Percentiles rank a stretch among this genome's conserved stretches.
phyloP scores from a whole-genome alignment of 1,140 invertebrate genomes.

The Brachystomella parvula region DNA sequence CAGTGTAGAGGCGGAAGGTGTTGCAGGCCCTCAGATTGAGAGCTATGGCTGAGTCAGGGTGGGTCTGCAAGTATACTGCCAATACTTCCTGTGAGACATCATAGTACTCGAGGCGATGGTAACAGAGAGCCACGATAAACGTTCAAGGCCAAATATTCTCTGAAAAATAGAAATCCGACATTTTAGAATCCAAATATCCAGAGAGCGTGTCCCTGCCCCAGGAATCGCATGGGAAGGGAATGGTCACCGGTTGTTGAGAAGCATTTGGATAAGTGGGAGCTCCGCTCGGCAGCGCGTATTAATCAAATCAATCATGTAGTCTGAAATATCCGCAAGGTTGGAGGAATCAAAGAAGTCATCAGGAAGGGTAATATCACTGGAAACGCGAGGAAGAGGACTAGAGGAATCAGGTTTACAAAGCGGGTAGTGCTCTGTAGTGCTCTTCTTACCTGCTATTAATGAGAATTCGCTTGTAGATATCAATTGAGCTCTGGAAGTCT shows the following conservation, averaged over 20 bases:
- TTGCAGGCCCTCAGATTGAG: slow-evolving; percentile 91
- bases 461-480: slow-evolving; percentile 93
- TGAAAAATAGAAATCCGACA: slow-evolving; percentile 45
- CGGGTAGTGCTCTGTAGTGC: slow-evolving; percentile 11
- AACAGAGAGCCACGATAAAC: slow-evolving; percentile 95
- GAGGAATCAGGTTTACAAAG: neutral
- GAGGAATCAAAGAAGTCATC: neutral
- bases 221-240: neutral
- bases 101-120: slow-evolving; percentile 92
- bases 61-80: slow-evolving; percentile 83
- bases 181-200: neutral
- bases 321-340: slow-evolving; percentile 6
- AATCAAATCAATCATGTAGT: slow-evolving; percentile 24
- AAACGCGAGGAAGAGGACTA: neutral
- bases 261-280: slow-evolving; percentile 17
- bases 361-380: slow-evolving; percentile 2
- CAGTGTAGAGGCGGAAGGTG: slow-evolving; percentile 84
- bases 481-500: slow-evolving; percentile 97
- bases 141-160: slow-evolving; percentile 86
- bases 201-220: no score
- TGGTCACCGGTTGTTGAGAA: slow-evolving; percentile 15
- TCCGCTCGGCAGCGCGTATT: slow-evolving; percentile 19
- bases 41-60: slow-evolving; percentile 87
- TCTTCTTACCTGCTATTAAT: slow-evolving; percentile 70
- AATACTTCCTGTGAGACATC: slow-evolving; percentile 89